phyloP scores from a whole-genome alignment of 2,888 invertebrate genomes.

The Amphimallon solstitiale region DNA sequence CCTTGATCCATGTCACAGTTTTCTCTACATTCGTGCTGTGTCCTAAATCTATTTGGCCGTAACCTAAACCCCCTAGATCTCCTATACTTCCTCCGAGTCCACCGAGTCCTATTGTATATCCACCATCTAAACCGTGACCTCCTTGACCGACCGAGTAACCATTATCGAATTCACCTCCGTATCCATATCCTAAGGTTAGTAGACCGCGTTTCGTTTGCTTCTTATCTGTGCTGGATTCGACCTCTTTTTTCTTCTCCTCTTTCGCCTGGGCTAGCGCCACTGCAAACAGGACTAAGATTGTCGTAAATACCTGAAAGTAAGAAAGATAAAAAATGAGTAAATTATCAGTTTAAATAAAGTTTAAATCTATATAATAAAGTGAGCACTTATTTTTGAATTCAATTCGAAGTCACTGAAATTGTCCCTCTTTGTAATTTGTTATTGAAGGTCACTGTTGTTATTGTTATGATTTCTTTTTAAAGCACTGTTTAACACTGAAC shows the following conservation, averaged over 20 bases:
- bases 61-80: slow-evolving; percentile 47
- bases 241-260: slow-evolving; percentile 69
- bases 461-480: slow-evolving; percentile 4
- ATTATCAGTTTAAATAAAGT: too few relatives aligned
- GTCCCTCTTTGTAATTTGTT: too few relatives aligned
- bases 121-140: slow-evolving; percentile 67
- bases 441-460: slow-evolving; percentile 30
- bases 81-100: slow-evolving; percentile 49
- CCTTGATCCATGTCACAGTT: slow-evolving; percentile 74
- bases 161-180: slow-evolving; percentile 79
- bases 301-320: slow-evolving; percentile 63
- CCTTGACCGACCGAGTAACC: slow-evolving; percentile 74
- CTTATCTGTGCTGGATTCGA: slow-evolving; percentile 66
- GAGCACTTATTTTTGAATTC: too few relatives aligned
- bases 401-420: too few relatives aligned
- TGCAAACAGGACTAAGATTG: slow-evolving; percentile 78
- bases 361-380: too few relatives aligned
- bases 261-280: slow-evolving; percentile 75
- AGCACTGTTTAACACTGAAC: too few relatives aligned
- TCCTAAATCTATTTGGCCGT: slow-evolving; percentile 53
- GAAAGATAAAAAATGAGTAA: too few relatives aligned
- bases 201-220: slow-evolving; percentile 86
- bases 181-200: slow-evolving; percentile 81
- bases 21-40: slow-evolving; percentile 69
- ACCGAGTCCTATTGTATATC: slow-evolving; percentile 60